These are phyloP conservation scores for Idris sp. DNA, from an alignment of 1,140 invertebrate species.

Conservation along the genomic window DNA sequence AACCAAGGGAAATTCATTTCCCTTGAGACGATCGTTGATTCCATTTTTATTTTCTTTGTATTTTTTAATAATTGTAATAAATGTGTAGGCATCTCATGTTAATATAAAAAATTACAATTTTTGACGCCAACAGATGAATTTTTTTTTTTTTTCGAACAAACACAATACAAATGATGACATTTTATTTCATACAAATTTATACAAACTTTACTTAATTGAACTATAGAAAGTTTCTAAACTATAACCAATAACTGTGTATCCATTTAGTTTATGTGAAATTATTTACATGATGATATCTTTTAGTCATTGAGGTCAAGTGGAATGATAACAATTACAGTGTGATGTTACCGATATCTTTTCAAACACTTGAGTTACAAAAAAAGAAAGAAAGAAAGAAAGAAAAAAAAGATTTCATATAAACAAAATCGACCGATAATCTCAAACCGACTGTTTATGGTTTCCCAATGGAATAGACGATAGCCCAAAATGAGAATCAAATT, in stretches of 20 bases:
- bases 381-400: neutral
- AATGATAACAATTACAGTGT: constrained; percentile 52
- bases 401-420: too few species aligned
- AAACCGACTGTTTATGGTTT: too few species aligned
- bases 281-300: constrained; percentile 53
- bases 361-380: constrained; percentile 19
- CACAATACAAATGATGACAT: too few species aligned
- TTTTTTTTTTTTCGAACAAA: too few species aligned
- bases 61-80: neutral
- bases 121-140: too few species aligned
- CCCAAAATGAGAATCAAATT: constrained; percentile 42
- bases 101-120: too few species aligned
- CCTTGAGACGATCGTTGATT: constrained; percentile 46
- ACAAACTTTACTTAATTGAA: neutral
- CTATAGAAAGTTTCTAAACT: neutral
- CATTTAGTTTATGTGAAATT: constrained; percentile 44
- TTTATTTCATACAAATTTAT: too few species aligned
- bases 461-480: constrained; percentile 58
- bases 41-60: constrained; percentile 18
- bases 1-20: too few species aligned
- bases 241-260: constrained; percentile 12
- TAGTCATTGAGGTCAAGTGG: constrained; percentile 57
- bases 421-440: too few species aligned
- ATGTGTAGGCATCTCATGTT: too few species aligned
- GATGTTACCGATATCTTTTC: constrained; percentile 34